A percentile compares a stretch with the other conserved stretches of the same genome.
Evolutionary conservation across 2,797 vertebrate species (phyloP).

Genomic region (Coreius guichenoti): DNA sequence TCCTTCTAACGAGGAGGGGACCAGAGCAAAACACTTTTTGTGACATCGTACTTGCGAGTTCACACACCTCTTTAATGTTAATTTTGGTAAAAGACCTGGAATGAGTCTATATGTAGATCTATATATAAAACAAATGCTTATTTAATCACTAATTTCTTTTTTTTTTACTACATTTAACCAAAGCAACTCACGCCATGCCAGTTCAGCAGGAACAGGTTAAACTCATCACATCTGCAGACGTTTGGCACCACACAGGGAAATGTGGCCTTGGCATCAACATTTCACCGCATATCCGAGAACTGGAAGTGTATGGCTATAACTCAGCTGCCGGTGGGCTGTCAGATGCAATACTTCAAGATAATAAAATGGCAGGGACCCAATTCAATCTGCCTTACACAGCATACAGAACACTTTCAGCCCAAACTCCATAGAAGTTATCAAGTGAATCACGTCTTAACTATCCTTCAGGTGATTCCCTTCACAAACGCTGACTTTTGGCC

Average conservation of each 20-base stretch:
- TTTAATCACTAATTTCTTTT: neutral
- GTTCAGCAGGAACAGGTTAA: neutral
- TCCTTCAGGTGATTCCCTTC: neutral
- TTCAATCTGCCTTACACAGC: constrained; percentile 1
- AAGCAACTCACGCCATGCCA: neutral
- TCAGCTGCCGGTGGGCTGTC: constrained; percentile 41
- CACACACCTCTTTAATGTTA: too few species aligned
- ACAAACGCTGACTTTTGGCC: neutral
- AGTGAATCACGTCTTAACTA: neutral
- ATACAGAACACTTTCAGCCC: neutral
- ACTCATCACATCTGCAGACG: neutral
- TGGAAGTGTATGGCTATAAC: constrained; percentile 21
- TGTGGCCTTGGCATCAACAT: constrained; percentile 18
- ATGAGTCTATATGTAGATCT: neutral
- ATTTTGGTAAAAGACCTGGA: neutral
- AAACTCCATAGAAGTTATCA: constrained; percentile 4
- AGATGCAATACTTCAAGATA: constrained; percentile 45
- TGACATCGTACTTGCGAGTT: too few species aligned
- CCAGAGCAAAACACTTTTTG: too few species aligned
- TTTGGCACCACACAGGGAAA: neutral
- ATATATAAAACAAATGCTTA: neutral
- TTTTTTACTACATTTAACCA: neutral
- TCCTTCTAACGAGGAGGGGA: too few species aligned
- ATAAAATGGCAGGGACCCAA: constrained; percentile 44
- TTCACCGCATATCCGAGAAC: constrained; percentile 26